These are phyloP conservation scores for Plutella xylostella DNA, from an alignment of 2,888 invertebrate species.

Conservation along the genomic window DNA sequence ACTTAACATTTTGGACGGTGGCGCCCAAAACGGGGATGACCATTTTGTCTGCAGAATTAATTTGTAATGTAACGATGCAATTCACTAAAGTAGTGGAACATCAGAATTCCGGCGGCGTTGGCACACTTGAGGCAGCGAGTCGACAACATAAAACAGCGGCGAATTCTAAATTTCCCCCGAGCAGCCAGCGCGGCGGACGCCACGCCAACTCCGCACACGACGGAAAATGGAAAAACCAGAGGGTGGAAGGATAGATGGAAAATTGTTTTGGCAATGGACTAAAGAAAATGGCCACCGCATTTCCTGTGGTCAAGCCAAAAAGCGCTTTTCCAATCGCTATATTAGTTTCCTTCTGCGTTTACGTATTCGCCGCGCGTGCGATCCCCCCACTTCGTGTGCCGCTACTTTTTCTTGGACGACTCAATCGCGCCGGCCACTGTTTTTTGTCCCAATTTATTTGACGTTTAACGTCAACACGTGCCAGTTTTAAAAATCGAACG, in stretches of 20 bases:
- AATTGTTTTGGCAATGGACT: slow-evolving; percentile 56
- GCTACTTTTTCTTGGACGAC: slow-evolving; percentile 13
- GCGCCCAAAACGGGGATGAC: background rate
- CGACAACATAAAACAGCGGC: slow-evolving; percentile 34
- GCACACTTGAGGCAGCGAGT: slow-evolving; percentile 23
- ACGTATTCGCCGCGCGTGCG: slow-evolving; percentile 41
- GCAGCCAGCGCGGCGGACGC: slow-evolving; percentile 34
- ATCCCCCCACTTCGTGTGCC: slow-evolving; percentile 17
- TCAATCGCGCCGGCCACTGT: slow-evolving; percentile 21
- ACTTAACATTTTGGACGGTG: too few relatives aligned
- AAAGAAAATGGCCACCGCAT: slow-evolving; percentile 56
- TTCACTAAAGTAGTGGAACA: slow-evolving; percentile 28
- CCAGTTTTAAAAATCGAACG: background rate
- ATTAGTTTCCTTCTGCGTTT: slow-evolving; percentile 34
- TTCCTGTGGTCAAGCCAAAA: slow-evolving; percentile 67
- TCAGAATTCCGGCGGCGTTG: slow-evolving; percentile 26
- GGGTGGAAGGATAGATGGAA: slow-evolving; percentile 47
- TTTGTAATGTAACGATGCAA: slow-evolving; percentile 10
- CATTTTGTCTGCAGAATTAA: background rate
- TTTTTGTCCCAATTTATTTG: slow-evolving; percentile 23
- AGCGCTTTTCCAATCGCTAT: slow-evolving; percentile 53
- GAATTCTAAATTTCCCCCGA: slow-evolving; percentile 36
- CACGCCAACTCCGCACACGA: slow-evolving; percentile 46
- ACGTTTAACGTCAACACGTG: slow-evolving; percentile 1
- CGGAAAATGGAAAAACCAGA: slow-evolving; percentile 53